phyloP scores from a whole-genome alignment of 2,797 vertebrate genomes.

The Rhinichthys osculus region DNA sequence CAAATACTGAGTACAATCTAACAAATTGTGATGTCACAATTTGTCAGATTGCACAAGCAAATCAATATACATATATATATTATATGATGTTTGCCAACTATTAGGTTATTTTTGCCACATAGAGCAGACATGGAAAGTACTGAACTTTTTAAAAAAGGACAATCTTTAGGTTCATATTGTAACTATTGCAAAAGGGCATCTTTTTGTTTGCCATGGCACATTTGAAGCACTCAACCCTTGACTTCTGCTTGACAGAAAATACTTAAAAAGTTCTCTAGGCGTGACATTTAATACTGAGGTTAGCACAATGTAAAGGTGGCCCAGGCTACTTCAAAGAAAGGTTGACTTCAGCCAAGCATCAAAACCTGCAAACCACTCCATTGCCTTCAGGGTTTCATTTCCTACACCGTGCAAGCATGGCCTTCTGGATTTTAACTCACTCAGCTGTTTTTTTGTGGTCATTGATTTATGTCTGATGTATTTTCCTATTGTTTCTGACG shows the following conservation, averaged over 20 bases:
- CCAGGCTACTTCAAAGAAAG: conserved; percentile 64
- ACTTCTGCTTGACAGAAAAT: conserved; percentile 62
- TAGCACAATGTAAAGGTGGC: conserved; percentile 66
- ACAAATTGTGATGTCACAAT: no score
- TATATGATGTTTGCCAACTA: no score
- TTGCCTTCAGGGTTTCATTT: conserved; percentile 24
- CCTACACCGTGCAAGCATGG: background rate
- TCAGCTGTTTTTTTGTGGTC: background rate
- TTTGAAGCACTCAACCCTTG: conserved; percentile 58
- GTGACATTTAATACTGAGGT: conserved; percentile 72
- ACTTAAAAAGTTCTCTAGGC: conserved; percentile 58
- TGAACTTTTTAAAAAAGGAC: background rate
- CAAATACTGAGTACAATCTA: no score
- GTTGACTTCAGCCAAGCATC: conserved; percentile 59
- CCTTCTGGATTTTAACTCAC: conserved; percentile 16
- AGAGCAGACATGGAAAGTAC: background rate
- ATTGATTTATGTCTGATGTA: background rate
- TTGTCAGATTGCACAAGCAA: no score
- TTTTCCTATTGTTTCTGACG: background rate
- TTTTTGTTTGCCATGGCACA: conserved; percentile 22
- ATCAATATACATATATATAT: no score
- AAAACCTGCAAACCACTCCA: conserved; percentile 42
- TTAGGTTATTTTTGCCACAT: background rate
- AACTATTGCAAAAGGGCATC: conserved; percentile 15
- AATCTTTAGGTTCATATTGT: background rate